Conservation (phyloP, 2,113 vertebrate genomes). For the Ancistrus triradiatus region DNA sequence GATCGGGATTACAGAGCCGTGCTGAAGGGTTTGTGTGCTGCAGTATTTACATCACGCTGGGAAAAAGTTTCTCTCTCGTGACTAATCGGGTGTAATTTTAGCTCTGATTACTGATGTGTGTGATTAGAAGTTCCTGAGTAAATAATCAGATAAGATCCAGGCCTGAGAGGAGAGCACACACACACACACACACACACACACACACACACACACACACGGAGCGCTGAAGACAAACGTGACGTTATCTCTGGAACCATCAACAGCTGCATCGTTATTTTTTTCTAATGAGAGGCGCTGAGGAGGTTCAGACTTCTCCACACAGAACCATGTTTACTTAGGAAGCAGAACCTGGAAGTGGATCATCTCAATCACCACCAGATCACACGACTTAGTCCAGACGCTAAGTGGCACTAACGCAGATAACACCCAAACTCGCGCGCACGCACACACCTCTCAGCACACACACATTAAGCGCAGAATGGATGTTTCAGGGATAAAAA, state of each 20-base stretch:
- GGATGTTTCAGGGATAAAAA: constrained; percentile 32
- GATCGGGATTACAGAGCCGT: too few relatives aligned
- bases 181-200: constrained; percentile 36
- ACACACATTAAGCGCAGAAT: constrained; percentile 43
- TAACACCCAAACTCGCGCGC: too few relatives aligned
- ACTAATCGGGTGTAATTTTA: constrained; percentile 61
- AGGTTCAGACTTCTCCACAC: constrained; percentile 55
- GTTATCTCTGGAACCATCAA: constrained; percentile 65
- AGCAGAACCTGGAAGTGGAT: constrained; percentile 59
- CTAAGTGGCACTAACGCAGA: constrained; percentile 52
- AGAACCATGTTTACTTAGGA: constrained; percentile 69
- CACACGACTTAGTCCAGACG: constrained; percentile 23
- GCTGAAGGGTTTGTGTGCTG: too few relatives aligned
- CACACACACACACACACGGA: constrained; percentile 39
- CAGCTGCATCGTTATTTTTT: constrained; percentile 69
- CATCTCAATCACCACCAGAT: constrained; percentile 57
- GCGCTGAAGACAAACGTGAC: constrained; percentile 60
- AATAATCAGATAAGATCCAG: constrained; percentile 68
- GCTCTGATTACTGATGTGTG: constrained; percentile 57
- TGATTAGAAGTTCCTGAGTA: constrained; percentile 60
- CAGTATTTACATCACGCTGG: constrained; percentile 1
- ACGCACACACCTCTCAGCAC: constrained; percentile 49
- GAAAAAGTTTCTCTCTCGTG: constrained; percentile 21
- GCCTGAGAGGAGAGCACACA: constrained; percentile 61
- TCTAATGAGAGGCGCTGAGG: constrained; percentile 66